Conservation (phyloP, 2,797 vertebrate species). For the Alfaro cultratus region DNA sequence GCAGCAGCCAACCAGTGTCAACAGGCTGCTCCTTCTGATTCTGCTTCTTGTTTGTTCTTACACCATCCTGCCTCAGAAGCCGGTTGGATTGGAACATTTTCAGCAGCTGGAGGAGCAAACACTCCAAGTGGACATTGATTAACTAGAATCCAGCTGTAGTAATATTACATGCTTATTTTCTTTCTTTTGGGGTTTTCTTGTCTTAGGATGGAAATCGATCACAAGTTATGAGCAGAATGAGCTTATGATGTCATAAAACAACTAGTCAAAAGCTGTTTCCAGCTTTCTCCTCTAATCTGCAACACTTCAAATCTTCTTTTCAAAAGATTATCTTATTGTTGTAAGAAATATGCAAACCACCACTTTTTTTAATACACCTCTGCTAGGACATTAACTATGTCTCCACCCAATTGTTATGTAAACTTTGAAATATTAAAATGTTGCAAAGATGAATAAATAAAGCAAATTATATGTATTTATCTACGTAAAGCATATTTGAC, state of each 20-base stretch:
- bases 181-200: neutral
- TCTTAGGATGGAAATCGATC: neutral
- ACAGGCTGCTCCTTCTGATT: conserved; percentile 54
- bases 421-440: neutral
- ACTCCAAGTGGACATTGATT: conserved; percentile 42
- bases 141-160: neutral
- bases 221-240: neutral
- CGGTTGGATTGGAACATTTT: conserved; percentile 49
- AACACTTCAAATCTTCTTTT: neutral
- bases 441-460: neutral
- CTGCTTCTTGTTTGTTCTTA: conserved; percentile 41
- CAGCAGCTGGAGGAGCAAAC: conserved; percentile 50
- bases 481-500: neutral
- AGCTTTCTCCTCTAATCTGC: neutral
- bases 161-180: neutral
- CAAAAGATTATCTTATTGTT: neutral
- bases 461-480: neutral
- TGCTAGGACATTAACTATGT: neutral
- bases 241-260: neutral
- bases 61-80: conserved; percentile 51
- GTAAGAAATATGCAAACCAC: neutral
- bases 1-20: conserved; percentile 50
- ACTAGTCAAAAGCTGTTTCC: neutral
- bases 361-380: neutral
- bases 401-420: neutral